Percentiles rank a stretch among this genome's conserved stretches.
phyloP scores from a whole-genome alignment of 2,888 invertebrate species.

The Scaptomyza flava region DNA sequence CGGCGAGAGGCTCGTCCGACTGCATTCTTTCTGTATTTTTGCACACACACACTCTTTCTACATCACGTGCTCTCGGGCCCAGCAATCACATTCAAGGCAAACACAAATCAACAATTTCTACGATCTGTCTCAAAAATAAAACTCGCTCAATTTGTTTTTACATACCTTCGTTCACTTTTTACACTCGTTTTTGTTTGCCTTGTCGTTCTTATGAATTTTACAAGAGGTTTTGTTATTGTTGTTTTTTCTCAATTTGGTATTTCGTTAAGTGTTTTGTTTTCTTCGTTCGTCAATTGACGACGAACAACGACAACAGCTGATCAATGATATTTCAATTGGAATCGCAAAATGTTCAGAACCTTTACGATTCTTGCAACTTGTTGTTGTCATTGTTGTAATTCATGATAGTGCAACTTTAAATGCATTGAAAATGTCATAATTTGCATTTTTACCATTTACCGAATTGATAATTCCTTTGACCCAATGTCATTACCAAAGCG shows the following conservation, averaged over 20 bases:
- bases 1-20: constrained; percentile 71
- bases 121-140: constrained; percentile 40
- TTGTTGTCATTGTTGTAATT: constrained; percentile 1
- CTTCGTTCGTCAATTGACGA: constrained; percentile 45
- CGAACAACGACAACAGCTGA: constrained; percentile 14
- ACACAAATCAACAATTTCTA: constrained; percentile 17
- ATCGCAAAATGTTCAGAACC: constrained; percentile 4
- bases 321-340: constrained; percentile 34
- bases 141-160: constrained; percentile 29
- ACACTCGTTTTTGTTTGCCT: neutral
- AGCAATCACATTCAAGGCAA: constrained; percentile 45
- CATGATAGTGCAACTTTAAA: neutral
- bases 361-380: constrained; percentile 1
- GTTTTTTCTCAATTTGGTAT: constrained; percentile 11
- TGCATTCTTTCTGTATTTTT: constrained; percentile 59
- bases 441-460: neutral
- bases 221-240: constrained; percentile 6
- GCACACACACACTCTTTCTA: constrained; percentile 33
- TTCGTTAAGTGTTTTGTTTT: constrained; percentile 69
- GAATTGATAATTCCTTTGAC: neutral
- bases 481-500: neutral
- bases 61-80: constrained; percentile 47
- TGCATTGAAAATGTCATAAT: neutral
- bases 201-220: constrained; percentile 29
- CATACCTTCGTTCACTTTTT: constrained; percentile 2